phyloP scores from a whole-genome alignment of 2,888 invertebrate genomes.

The Mimumesa dahlbomi region DNA sequence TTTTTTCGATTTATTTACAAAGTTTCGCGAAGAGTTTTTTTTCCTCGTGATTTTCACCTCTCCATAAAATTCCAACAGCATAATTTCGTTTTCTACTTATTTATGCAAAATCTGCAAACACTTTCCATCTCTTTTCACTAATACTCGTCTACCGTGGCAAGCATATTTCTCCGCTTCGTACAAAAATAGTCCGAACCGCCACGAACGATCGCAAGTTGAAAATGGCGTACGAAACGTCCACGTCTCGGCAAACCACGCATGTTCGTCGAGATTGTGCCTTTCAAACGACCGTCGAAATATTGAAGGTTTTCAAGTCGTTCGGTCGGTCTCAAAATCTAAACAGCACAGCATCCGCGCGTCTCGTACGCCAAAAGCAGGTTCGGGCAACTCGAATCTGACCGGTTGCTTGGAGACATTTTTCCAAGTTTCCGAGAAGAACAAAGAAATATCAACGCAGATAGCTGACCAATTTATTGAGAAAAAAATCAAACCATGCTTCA shows the following conservation, averaged over 20 bases:
- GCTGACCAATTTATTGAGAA: too few relatives aligned
- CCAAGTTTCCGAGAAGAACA: too few relatives aligned
- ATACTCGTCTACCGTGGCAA: neutral
- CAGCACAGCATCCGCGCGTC: slow-evolving; percentile 51
- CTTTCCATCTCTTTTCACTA: too few relatives aligned
- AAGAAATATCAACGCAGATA: too few relatives aligned
- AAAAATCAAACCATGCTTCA: too few relatives aligned
- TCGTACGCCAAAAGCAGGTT: slow-evolving; percentile 53
- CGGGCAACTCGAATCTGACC: slow-evolving; percentile 14
- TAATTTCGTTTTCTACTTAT: too few relatives aligned
- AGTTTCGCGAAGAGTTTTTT: too few relatives aligned
- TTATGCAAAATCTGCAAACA: too few relatives aligned
- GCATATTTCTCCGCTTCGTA: neutral
- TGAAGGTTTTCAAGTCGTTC: slow-evolving; percentile 32
- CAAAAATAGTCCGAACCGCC: neutral
- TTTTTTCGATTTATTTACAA: too few relatives aligned
- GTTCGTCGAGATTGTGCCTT: slow-evolving; percentile 64
- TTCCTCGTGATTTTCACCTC: too few relatives aligned
- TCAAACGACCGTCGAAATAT: slow-evolving; percentile 31
- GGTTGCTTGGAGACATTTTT: neutral
- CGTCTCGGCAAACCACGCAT: slow-evolving; percentile 44
- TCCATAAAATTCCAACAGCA: too few relatives aligned
- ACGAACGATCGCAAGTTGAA: slow-evolving; percentile 19
- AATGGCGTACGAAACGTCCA: slow-evolving; percentile 60
- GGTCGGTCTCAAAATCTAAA: slow-evolving; percentile 52